Base-by-base conservation (phyloP, 2,797 vertebrate species). In the Choloepus didactylus region DNA sequence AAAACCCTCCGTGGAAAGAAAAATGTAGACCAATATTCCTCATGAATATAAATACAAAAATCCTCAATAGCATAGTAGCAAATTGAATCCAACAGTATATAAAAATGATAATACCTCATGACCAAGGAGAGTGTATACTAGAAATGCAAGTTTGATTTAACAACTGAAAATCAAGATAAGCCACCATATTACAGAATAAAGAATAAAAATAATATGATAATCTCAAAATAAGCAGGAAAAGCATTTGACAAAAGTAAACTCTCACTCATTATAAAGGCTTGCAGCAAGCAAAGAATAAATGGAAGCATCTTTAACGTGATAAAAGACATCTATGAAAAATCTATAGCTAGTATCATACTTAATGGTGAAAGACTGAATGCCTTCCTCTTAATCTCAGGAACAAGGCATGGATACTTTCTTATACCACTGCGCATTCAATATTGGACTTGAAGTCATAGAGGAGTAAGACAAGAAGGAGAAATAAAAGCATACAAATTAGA, bases 261-360 rank as follows among this genome's bases (percentile, higher is more conserved):
- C 41, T 94, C 46, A 35, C 46, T 94, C 56, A 77, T n/a, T 56
- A 66, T 46, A 82, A 82, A 91, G 76, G 7, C 15, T 67, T 87
- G 60, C n/a, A 91, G 51, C 14, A 87, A 91, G 27, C 35, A 82
- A 67, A 16, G 4, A 51, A 51, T 69, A 60, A 41, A 76, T 3
- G 44, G 16, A 41, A 81, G 25, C 23, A 54, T 25, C 41, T 16
- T 75, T 10, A 49, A 49, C 49, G 9, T 49, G 49, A 49, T 49
- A 49, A 49, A 49, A 49, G 49, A 49, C 49, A 49, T 12, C 12
- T 9, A 49, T 49, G 12, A 49, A 49, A 49, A 49, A 49, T 49
- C 49, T 49, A 49, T 49, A 49, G 49, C 49, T 49, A 49, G 49
- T 12, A 46, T 46, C 46, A 46, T 46, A 46, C 46, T 46, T 46